Conservation (phyloP, 2,888 invertebrate species). For the Polydesmus complanatus region DNA sequence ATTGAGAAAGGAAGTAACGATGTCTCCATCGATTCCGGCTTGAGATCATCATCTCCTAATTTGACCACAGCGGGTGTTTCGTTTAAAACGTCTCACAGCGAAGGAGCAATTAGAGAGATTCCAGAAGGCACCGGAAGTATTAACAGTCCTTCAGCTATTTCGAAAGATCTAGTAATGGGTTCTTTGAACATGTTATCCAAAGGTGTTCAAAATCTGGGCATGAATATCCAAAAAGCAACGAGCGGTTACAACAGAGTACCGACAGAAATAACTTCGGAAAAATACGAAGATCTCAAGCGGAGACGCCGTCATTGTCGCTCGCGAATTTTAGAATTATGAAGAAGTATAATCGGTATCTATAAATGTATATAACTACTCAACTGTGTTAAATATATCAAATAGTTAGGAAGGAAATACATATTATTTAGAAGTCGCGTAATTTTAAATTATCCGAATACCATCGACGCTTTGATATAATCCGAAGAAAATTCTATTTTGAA, state of each 20-base stretch:
- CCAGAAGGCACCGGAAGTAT: constrained; percentile 6
- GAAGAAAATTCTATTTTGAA: too few relatives aligned
- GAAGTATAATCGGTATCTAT: too few relatives aligned
- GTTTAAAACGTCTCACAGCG: constrained; percentile 62
- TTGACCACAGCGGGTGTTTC: background rate
- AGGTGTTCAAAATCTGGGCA: constrained; percentile 68
- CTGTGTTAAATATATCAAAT: too few relatives aligned
- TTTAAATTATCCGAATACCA: too few relatives aligned
- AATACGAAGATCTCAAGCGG: constrained; percentile 17
- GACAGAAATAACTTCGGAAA: background rate
- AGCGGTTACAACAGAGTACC: background rate
- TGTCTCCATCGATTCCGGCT: background rate
- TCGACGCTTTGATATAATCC: too few relatives aligned
- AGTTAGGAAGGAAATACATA: too few relatives aligned
- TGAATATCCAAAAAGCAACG: constrained; percentile 43
- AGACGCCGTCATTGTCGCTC: constrained; percentile 19
- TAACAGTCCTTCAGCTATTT: constrained; percentile 1
- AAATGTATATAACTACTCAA: too few relatives aligned
- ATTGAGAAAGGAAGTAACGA: constrained; percentile 12
- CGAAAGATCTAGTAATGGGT: constrained; percentile 19
- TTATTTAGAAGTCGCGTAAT: too few relatives aligned
- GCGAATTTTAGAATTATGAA: constrained; percentile 21
- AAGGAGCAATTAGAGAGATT: constrained; percentile 48
- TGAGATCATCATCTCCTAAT: background rate
- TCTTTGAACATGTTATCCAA: constrained; percentile 72